phyloP scores from a whole-genome alignment of 2,888 invertebrate genomes.

The Cecidostiba fungosa region DNA sequence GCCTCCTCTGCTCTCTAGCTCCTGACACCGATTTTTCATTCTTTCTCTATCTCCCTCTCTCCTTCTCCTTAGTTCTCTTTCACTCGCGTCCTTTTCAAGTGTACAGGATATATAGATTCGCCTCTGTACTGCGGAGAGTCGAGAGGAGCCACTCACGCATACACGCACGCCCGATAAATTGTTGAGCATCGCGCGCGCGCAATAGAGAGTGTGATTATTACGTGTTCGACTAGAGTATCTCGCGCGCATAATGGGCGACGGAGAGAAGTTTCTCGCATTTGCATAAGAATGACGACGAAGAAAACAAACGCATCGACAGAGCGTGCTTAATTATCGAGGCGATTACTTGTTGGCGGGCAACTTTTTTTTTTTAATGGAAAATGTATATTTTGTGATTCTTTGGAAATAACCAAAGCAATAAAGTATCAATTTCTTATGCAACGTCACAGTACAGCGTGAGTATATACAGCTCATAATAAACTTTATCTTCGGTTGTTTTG shows the following conservation, averaged over 20 bases:
- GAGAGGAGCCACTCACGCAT: constrained; percentile 25
- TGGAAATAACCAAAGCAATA: neutral
- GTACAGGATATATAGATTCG: constrained; percentile 14
- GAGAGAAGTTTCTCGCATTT: constrained; percentile 35
- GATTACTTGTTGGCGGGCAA: neutral
- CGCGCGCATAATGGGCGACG: constrained; percentile 13
- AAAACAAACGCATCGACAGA: neutral
- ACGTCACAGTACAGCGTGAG: neutral
- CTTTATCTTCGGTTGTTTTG: neutral
- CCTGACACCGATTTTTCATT: constrained; percentile 60
- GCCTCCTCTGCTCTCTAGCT: constrained; percentile 24
- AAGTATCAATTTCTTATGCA: neutral
- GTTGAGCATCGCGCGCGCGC: neutral
- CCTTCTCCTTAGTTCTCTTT: neutral
- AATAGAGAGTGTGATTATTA: constrained; percentile 39
- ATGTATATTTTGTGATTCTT: neutral
- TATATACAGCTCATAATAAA: constrained; percentile 3
- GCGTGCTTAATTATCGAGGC: constrained; percentile 11
- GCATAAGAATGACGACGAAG: constrained; percentile 30
- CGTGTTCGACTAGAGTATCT: constrained; percentile 2
- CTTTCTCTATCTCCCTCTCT: neutral
- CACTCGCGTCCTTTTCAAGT: constrained; percentile 10
- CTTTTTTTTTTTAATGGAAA: neutral
- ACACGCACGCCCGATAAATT: constrained; percentile 38
- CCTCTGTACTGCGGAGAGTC: neutral